These are phyloP conservation scores for Todus mexicanus DNA, from an alignment of 2,797 vertebrate genomes.

Conservation along the genomic window DNA sequence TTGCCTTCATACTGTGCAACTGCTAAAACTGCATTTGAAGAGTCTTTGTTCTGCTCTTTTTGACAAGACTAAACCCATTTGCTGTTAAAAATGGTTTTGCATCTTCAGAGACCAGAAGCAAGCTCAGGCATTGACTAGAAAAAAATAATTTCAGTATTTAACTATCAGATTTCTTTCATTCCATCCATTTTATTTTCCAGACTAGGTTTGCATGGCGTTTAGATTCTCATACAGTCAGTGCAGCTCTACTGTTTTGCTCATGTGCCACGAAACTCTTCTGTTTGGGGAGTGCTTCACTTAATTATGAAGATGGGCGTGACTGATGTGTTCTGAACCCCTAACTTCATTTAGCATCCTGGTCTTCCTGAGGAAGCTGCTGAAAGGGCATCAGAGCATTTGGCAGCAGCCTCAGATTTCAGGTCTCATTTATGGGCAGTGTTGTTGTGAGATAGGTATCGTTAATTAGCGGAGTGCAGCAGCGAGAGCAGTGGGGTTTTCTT, in stretches of 20 bases:
- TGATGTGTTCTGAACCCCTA: background rate
- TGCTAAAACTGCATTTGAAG: background rate
- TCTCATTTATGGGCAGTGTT: background rate
- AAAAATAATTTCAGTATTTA: background rate
- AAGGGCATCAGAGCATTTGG: background rate
- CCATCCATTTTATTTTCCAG: background rate
- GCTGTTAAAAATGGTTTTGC: background rate
- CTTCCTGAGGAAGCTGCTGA: background rate
- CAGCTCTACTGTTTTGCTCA: background rate
- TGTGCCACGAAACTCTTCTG: background rate
- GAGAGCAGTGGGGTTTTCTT: background rate
- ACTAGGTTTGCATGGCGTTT: background rate
- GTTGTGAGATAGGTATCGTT: rapidly evolving
- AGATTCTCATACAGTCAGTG: background rate
- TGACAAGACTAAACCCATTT: background rate
- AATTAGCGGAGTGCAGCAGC: background rate
- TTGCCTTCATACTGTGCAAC: background rate
- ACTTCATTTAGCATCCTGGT: background rate
- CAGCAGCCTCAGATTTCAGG: background rate
- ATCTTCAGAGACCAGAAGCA: constrained; percentile 2
- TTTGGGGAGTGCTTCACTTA: background rate
- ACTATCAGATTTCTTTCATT: background rate
- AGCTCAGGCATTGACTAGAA: background rate
- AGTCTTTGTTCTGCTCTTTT: background rate
- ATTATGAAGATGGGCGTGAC: background rate